These are phyloP conservation scores for Lasioglossum zephyrum DNA, from an alignment of 2,888 invertebrate genomes.

Conservation along the genomic window DNA sequence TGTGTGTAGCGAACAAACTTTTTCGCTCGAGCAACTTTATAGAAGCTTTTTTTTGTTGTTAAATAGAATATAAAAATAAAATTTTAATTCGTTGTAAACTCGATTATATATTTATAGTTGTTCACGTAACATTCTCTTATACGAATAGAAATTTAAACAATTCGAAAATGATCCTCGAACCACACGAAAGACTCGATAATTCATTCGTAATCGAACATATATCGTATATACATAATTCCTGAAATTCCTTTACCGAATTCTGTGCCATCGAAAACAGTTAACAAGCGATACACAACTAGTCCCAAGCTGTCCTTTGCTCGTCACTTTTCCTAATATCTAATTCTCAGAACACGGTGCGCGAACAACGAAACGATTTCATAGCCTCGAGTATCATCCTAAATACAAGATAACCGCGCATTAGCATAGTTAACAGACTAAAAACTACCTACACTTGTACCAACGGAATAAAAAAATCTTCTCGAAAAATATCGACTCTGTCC, in stretches of 20 bases:
- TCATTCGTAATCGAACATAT: neutral
- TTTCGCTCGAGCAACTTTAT: neutral
- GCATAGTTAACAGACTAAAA: constrained; percentile 34
- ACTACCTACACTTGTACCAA: constrained; percentile 15
- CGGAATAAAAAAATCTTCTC: constrained; percentile 24
- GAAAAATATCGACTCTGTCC: constrained; percentile 37
- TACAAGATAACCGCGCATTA: constrained; percentile 28
- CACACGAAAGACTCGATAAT: neutral
- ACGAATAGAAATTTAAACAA: neutral
- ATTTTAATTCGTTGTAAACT: neutral
- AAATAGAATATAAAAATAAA: constrained; percentile 11
- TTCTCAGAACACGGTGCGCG: neutral
- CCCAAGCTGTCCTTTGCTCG: neutral
- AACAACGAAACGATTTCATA: neutral
- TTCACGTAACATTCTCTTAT: neutral
- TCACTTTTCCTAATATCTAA: neutral
- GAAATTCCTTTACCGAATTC: neutral
- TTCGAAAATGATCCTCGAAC: neutral
- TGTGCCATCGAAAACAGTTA: neutral
- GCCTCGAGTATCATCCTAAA: constrained; percentile 2
- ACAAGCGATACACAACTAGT: neutral
- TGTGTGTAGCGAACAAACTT: neutral
- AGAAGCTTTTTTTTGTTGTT: neutral
- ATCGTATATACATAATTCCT: neutral
- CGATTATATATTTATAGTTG: neutral